Evolutionary conservation across 1,140 invertebrate species (phyloP), one percentile per base, ranked within the genome.

Genomic region (Trichogramma pretiosum): DNA sequence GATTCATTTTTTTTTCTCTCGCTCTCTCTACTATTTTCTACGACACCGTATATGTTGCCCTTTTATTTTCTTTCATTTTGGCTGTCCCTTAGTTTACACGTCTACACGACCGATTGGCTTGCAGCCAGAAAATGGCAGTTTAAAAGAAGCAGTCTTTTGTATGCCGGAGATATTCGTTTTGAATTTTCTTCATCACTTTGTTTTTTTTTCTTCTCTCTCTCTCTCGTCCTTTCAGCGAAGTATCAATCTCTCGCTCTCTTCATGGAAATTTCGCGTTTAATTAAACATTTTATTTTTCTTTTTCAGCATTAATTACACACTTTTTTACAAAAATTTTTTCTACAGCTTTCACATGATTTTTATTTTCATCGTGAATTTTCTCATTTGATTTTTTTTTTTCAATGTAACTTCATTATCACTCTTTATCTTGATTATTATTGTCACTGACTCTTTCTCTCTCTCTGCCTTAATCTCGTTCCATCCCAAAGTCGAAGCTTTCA

Each of bases 91-190:
- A 54, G 35, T 59, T 55, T 55, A 40, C 54, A 46, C 40, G 24
- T 48, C 41, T 53, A 38, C 38, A 58, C n/a, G n/a, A 59, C 54
- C 50, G 57, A 51, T 54, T 58, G 59, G 59, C 54, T 45, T 22
- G 42, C 50, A 18, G 56, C 58, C 56, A 63, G 58, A 13, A n/a
- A 54, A 55, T 48, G 49, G 48, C 45, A 53, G 35, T 28, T 33
- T 19, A n/a, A n/a, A n/a, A n/a, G 16, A 40, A 40, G 26, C 14
- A 21, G 18, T 10, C 40, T 36, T 43, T 37, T 23, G 19, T 35
- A 36, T 48, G n/a, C n/a, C n/a, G n/a, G 33, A 44, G 36, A 38
- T 39, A 50, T 38, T 38, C 42, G 45, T 38, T 42, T 39, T 40
- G 45, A 37, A 32, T 45, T 43, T 47, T 17, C 34, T 32, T n/a